Conservation (phyloP, 2,888 invertebrate species). For the Brachypterus glaber region DNA sequence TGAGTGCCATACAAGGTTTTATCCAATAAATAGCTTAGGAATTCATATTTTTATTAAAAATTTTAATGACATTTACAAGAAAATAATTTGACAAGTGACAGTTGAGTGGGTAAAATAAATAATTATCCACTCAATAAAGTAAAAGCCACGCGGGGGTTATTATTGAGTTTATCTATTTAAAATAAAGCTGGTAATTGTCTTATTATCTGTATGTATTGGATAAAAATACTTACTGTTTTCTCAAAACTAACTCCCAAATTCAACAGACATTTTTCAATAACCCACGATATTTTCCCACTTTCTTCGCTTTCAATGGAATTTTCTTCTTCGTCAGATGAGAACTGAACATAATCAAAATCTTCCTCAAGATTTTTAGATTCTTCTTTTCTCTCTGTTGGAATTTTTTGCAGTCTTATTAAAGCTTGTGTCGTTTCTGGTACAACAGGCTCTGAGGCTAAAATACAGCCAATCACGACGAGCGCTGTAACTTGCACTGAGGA, state of each 20-base stretch:
- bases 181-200: too few species aligned
- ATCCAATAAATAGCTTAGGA: too few species aligned
- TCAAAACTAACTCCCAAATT: constrained; percentile 35
- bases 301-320: constrained; percentile 8
- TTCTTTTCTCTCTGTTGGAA: not conserved
- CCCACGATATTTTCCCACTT: constrained; percentile 43
- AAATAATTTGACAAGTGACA: too few species aligned
- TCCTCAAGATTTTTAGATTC: constrained; percentile 11
- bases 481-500: constrained; percentile 63
- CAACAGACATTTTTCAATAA: constrained; percentile 54
- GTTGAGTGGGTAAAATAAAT: too few species aligned
- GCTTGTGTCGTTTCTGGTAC: constrained; percentile 51
- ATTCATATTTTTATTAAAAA: too few species aligned
- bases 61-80: too few species aligned
- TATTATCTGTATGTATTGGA: too few species aligned
- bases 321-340: constrained; percentile 37
- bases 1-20: too few species aligned
- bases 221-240: too few species aligned
- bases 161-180: too few species aligned
- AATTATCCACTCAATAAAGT: too few species aligned
- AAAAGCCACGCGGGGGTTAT: too few species aligned
- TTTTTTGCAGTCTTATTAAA: constrained; percentile 37
- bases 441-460: constrained; percentile 55
- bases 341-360: constrained; percentile 35
- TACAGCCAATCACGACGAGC: constrained; percentile 61